Evolutionary conservation across 2,888 invertebrate genomes (phyloP).

Genomic region (Zygothrica quintamaculata): DNA sequence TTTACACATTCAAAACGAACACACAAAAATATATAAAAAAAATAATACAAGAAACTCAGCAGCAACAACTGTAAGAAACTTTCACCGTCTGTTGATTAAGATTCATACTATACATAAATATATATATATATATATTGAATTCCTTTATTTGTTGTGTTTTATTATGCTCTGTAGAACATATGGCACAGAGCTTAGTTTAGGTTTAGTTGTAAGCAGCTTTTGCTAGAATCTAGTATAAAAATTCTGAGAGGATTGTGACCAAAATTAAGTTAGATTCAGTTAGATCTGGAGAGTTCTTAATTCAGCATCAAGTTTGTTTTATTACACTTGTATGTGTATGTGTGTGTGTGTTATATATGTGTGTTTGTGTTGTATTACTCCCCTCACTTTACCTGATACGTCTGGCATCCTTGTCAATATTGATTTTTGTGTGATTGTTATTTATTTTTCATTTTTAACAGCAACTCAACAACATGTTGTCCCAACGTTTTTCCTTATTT

Average conservation of each 20-base stretch:
- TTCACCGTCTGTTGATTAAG: constrained; percentile 8
- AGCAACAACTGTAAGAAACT: constrained; percentile 15
- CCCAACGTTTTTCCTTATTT: not conserved
- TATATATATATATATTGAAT: too few species aligned
- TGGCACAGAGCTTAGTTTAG: constrained; percentile 41
- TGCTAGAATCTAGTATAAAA: too few species aligned
- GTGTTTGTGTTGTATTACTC: constrained; percentile 19
- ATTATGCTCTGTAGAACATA: constrained; percentile 49
- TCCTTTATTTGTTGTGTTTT: constrained; percentile 19
- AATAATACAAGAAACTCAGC: constrained; percentile 1
- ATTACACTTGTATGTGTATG: not conserved
- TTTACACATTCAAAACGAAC: constrained; percentile 25
- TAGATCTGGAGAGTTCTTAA: too few species aligned
- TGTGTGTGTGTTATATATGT: not conserved
- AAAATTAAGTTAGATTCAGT: too few species aligned
- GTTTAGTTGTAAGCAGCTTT: constrained; percentile 3
- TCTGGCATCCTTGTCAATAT: constrained; percentile 61
- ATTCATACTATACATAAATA: not conserved
- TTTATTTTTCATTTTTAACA: constrained; percentile 71
- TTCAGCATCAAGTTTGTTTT: too few species aligned
- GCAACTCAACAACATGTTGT: constrained; percentile 33
- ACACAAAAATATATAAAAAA: not conserved
- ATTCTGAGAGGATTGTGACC: too few species aligned
- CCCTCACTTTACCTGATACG: constrained; percentile 14
- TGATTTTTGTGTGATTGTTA: constrained; percentile 76